Evolutionary conservation across 2,888 invertebrate species (phyloP).

Genomic region (Gastrophysa polygoni): DNA sequence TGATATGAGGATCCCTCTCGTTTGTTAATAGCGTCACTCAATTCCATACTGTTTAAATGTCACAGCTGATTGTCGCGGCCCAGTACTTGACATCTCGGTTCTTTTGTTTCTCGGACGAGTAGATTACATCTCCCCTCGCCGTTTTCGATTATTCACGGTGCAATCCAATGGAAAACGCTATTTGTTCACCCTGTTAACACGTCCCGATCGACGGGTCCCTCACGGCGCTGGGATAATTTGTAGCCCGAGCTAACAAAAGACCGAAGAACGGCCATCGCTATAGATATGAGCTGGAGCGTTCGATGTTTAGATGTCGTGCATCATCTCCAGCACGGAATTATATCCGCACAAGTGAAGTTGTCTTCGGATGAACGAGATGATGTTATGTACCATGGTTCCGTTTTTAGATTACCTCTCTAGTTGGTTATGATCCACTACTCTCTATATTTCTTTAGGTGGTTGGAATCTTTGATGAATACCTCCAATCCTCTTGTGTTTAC

Average conservation of each 20-base stretch:
- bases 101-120: too few species aligned
- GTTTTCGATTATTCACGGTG: background rate
- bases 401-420: background rate
- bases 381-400: slow-evolving; percentile 17
- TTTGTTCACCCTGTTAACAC: background rate
- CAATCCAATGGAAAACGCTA: background rate
- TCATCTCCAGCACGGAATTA: slow-evolving; percentile 42
- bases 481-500: too few species aligned
- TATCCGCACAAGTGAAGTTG: slow-evolving; percentile 40
- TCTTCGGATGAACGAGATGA: slow-evolving; percentile 43
- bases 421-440: too few species aligned
- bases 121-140: background rate
- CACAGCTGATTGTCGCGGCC: background rate
- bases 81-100: background rate
- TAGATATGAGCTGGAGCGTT: slow-evolving; percentile 9
- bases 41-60: background rate
- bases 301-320: slow-evolving; percentile 35
- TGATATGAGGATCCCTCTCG: too few species aligned
- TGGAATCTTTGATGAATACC: too few species aligned
- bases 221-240: too few species aligned
- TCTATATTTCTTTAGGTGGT: too few species aligned
- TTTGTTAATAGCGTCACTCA: too few species aligned
- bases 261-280: background rate
- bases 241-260: background rate
- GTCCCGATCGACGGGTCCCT: too few species aligned